Evolutionary conservation across 2,888 invertebrate genomes (phyloP).

Genomic region (Amblyjoppa fuscipennis): DNA sequence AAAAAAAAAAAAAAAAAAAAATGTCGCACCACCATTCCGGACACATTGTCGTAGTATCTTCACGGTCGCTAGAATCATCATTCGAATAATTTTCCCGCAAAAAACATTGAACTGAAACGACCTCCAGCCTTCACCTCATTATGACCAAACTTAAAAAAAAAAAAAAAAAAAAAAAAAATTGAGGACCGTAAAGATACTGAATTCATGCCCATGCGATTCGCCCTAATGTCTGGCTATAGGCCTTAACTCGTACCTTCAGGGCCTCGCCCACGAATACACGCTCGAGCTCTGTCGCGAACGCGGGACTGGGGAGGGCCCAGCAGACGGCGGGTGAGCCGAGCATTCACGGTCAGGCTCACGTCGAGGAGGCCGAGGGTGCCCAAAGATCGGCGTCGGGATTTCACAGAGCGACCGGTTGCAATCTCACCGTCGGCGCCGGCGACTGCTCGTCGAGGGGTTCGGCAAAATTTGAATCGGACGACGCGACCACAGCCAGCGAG

Average conservation of each 20-base stretch:
- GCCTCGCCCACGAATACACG: constrained; percentile 82
- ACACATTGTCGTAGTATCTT: constrained; percentile 73
- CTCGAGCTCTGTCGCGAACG: constrained; percentile 79
- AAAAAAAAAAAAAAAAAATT: constrained; percentile 1
- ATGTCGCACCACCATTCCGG: constrained; percentile 57
- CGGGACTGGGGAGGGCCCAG: constrained; percentile 67
- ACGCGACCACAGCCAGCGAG: constrained; percentile 83
- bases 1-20: no score
- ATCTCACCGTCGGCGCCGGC: constrained; percentile 17
- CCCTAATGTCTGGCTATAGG: constrained; percentile 85
- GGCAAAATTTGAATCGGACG: constrained; percentile 82
- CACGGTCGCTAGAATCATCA: constrained; percentile 72
- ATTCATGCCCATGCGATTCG: constrained; percentile 84
- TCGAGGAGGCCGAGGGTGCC: constrained; percentile 72
- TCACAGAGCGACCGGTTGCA: constrained; percentile 65
- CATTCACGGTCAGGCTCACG: constrained; percentile 56
- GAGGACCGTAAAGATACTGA: constrained; percentile 81
- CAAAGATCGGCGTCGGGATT: constrained; percentile 71
- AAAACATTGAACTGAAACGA: no score
- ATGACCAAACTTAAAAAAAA: neutral
- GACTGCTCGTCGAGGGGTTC: constrained; percentile 72
- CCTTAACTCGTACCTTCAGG: constrained; percentile 85
- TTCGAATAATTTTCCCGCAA: neutral
- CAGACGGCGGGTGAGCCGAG: constrained; percentile 36
- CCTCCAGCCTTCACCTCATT: no score